phyloP scores from a whole-genome alignment of 2,888 invertebrate genomes.

The Agonopterix arenella region DNA sequence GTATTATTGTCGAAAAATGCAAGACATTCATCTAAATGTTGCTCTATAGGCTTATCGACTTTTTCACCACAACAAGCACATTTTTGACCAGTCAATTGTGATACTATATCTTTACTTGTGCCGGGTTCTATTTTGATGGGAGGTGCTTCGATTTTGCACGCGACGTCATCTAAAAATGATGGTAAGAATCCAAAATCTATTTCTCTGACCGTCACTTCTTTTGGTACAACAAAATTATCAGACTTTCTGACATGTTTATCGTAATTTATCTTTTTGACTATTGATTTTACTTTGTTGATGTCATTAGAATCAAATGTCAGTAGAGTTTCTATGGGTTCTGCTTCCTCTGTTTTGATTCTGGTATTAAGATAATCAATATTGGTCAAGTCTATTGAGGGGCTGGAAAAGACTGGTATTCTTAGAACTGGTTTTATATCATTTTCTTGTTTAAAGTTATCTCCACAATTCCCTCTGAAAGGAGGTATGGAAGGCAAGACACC shows the following conservation, averaged over 20 bases:
- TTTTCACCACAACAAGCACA: conserved; percentile 65
- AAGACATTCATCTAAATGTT: conserved; percentile 73
- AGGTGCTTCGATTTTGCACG: conserved; percentile 14
- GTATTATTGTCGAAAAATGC: conserved; percentile 59
- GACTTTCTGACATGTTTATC: conserved; percentile 16
- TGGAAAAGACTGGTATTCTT: no score
- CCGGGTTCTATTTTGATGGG: conserved; percentile 26
- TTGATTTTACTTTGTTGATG: conserved; percentile 16
- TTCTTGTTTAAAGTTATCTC: neutral
- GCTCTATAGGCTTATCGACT: conserved; percentile 42
- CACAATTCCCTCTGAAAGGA: neutral
- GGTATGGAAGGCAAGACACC: conserved; percentile 3
- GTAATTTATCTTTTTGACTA: conserved; percentile 16
- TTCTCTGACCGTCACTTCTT: conserved; percentile 8
- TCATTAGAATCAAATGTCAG: conserved; percentile 7
- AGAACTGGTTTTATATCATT: neutral
- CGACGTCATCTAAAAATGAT: conserved; percentile 16
- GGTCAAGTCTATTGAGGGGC: no score
- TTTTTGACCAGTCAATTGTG: conserved; percentile 17
- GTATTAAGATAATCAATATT: no score
- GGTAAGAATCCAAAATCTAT: conserved; percentile 14
- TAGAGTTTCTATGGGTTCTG: neutral
- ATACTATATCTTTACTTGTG: conserved; percentile 18
- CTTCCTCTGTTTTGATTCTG: neutral
- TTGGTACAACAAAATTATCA: conserved; percentile 14